phyloP scores from a whole-genome alignment of 2,113 vertebrate species.

The Oncorhynchus kisutch region DNA sequence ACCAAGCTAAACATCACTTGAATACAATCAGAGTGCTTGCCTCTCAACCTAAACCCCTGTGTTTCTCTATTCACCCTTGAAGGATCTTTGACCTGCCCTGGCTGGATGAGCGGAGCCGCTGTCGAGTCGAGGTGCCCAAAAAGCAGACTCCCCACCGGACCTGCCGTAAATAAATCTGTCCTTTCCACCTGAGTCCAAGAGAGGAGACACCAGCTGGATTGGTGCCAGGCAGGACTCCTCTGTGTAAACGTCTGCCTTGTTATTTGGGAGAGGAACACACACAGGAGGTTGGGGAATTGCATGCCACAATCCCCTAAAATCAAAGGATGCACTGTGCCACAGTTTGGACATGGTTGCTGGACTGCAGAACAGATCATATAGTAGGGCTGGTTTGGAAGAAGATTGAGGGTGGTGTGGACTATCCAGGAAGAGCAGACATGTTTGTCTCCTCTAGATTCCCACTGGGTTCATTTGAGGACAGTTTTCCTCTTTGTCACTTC shows the following conservation, averaged over 20 bases:
- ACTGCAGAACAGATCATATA: background rate
- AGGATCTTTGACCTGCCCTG: conserved; percentile 89
- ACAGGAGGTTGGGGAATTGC: background rate
- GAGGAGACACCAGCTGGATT: background rate
- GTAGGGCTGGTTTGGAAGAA: background rate
- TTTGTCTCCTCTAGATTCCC: background rate
- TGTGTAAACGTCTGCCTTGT: background rate
- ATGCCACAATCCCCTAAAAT: background rate
- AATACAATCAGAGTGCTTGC: no score
- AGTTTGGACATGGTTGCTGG: background rate
- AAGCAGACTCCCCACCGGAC: conserved; percentile 87
- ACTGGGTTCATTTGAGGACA: background rate
- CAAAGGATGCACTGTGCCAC: background rate
- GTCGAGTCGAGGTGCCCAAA: conserved; percentile 83
- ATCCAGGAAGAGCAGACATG: background rate
- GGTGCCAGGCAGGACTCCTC: background rate
- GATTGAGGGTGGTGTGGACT: background rate
- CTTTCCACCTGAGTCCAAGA: background rate
- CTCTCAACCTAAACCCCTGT: background rate
- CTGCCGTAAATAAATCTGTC: conserved; percentile 76
- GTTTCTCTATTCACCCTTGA: conserved; percentile 8
- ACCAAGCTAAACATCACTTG: background rate
- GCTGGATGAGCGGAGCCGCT: conserved; percentile 85
- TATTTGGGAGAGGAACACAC: background rate
- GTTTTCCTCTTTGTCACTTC: background rate